phyloP scores from a whole-genome alignment of 2,797 vertebrate genomes.

The Premnoplex brunnescens region DNA sequence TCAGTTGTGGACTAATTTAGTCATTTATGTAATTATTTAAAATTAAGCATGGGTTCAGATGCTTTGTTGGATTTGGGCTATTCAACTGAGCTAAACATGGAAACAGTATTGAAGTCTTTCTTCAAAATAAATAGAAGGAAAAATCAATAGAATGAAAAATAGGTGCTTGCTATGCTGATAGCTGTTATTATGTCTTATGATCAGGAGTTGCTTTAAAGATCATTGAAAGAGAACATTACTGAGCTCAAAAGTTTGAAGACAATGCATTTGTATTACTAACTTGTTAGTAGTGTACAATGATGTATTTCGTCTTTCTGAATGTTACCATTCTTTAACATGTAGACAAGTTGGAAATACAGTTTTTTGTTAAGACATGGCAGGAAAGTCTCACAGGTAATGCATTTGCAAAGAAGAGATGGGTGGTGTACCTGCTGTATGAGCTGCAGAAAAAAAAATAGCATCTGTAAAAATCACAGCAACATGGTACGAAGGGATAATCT shows the following conservation, averaged over 20 bases:
- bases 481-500: accelerated
- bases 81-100: background rate
- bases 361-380: background rate
- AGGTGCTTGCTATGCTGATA: background rate
- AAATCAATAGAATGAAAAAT: background rate
- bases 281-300: background rate
- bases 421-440: background rate
- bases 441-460: background rate
- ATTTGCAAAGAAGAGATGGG: background rate
- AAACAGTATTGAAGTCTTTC: background rate
- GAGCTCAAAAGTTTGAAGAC: background rate
- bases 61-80: background rate
- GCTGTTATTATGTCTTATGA: background rate
- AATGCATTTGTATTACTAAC: background rate
- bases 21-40: background rate
- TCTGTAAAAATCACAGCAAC: background rate
- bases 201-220: background rate
- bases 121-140: background rate
- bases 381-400: background rate
- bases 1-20: background rate
- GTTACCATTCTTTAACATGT: background rate
- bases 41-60: background rate
- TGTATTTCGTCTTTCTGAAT: background rate
- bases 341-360: background rate
- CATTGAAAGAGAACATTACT: background rate